phyloP scores from a whole-genome alignment of 30 jellyfish, hydroid and myxozoan species.

The Hydractinia symbiolongicarpus region DNA sequence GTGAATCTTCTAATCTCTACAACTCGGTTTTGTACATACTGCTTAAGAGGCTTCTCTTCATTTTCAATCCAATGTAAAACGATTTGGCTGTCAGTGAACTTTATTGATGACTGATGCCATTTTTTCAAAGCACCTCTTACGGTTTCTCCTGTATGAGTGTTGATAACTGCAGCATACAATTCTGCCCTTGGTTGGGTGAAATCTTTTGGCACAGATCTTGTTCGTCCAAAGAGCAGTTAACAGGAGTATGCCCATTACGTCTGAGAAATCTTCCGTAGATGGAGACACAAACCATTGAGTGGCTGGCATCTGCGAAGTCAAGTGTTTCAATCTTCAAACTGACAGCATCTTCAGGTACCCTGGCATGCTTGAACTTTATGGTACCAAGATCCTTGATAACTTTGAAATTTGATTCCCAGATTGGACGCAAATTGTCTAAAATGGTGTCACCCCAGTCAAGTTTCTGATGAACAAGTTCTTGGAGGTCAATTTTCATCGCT shows the following conservation, averaged over 20 bases:
- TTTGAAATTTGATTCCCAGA: constrained; percentile 1
- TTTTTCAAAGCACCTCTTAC: constrained; percentile 15
- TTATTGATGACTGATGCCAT: background rate
- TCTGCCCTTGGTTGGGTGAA: background rate
- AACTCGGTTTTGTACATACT: constrained; percentile 20
- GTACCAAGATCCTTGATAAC: background rate
- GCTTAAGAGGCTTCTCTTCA: constrained; percentile 23
- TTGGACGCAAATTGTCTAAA: background rate
- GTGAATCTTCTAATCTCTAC: constrained; percentile 17
- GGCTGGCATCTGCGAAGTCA: constrained; percentile 10
- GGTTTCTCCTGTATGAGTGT: constrained; percentile 25
- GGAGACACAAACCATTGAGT: constrained; percentile 1
- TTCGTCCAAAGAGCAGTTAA: constrained; percentile 9
- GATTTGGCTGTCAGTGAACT: constrained; percentile 29
- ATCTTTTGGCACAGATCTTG: constrained; percentile 16
- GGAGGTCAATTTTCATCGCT: background rate
- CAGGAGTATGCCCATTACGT: no score
- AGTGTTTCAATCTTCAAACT: background rate
- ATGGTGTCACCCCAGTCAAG: constrained; percentile 3
- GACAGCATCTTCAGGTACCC: constrained; percentile 2
- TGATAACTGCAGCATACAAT: constrained; percentile 14
- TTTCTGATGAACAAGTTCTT: background rate
- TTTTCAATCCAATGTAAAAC: constrained; percentile 14
- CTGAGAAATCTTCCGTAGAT: constrained; percentile 3
- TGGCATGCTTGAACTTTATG: background rate